Conservation (phyloP, 2,797 vertebrate species). For the Sciurus carolinensis region DNA sequence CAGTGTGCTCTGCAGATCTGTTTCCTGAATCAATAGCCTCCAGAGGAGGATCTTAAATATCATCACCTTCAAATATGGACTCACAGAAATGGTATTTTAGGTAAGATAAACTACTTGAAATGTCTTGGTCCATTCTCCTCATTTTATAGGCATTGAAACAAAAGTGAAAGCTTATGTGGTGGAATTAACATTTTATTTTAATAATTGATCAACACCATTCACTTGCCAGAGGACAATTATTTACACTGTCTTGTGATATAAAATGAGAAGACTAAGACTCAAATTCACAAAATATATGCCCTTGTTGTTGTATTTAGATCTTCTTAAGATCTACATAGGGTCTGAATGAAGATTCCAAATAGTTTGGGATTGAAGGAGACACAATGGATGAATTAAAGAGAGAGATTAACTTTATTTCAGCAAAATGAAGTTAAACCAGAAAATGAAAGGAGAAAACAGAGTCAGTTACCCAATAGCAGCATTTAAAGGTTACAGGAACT, state of each 20-base stretch:
- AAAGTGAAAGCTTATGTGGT: not conserved
- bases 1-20: not conserved
- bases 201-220: not conserved
- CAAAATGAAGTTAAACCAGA: not conserved
- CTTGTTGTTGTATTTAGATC: not conserved
- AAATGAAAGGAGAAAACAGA: not conserved
- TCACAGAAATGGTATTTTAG: not conserved
- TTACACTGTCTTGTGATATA: not conserved
- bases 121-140: not conserved
- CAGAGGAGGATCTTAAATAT: not conserved
- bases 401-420: not conserved
- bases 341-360: not conserved
- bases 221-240: not conserved
- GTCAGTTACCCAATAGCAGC: not conserved
- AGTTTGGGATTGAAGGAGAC: not conserved
- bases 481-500: not conserved
- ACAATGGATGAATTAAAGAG: not conserved
- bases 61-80: not conserved
- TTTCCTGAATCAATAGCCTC: not conserved
- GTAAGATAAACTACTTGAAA: conserved; percentile 26
- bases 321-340: not conserved
- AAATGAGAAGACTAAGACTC: not conserved
- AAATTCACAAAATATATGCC: not conserved
- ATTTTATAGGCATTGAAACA: not conserved
- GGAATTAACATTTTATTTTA: not conserved